Evolutionary conservation across 2,888 invertebrate genomes (phyloP), one percentile per base, ranked within the genome.

Genomic region (Hyles lineata): DNA sequence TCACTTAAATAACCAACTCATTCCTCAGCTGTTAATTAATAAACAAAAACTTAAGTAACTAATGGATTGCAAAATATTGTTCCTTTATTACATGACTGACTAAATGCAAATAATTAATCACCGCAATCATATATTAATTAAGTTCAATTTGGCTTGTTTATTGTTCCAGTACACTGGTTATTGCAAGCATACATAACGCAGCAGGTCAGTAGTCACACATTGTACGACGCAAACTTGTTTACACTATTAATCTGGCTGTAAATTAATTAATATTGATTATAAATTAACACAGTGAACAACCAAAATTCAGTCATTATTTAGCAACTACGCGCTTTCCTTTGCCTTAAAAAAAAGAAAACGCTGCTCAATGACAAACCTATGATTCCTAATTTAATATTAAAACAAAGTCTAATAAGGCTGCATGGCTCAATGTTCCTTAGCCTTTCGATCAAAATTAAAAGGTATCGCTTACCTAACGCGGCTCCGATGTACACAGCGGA

Each of bases 391-490:
- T 3, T 15, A 60, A 25, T 32, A 60, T 21, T 29, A 29, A 17
- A 15, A 17, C 19, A 15, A 23, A 55, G 6, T 17, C 2, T 17
- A 7, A 62, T 1, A 8, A 43, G 67, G 67, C 67, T 67, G 67
- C 50, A 50, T 23, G 23, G 17, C 7, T 21, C 8, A 17, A 23
- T 21, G 23, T 23, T 67, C 67, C 50, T 50, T 67, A 50, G 67
- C n/a, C 62, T 32, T 19, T 43, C 15, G 21, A 43, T 25, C 21
- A 58, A 32, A 59, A 58, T 21, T 32, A 21, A 58, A 72, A 9
- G 70, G 71, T 25, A n/a, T n/a, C n/a, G 78, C 80, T 76, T 72
- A 80, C 80, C 81, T 19, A 73, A 23, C 73, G 76, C 77, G 32
- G 59, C 72, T 21, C 52, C 69, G n/a, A 74, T 17, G 23, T 9